Base-by-base conservation (phyloP, 2,797 vertebrate species). In the Crypturellus tataupa region DNA sequence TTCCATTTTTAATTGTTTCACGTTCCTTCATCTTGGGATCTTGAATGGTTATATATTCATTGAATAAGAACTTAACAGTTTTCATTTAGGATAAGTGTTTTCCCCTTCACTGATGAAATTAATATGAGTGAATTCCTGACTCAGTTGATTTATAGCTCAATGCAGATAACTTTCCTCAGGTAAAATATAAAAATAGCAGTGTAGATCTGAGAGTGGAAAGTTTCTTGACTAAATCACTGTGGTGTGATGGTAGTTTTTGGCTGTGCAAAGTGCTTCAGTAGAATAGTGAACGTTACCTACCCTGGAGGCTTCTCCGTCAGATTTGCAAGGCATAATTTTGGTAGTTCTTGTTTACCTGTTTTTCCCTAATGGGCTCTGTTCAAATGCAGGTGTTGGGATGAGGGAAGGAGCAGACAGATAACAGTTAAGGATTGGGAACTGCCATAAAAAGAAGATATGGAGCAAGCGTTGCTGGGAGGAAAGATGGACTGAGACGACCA, bases 1-100 rank as follows among this genome's bases (percentile, higher is more conserved):
- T 93, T 89, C 89, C 87, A 42, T 80, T 93, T 95, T 95, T 80
- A 95, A 96, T 92, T 92, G 67, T 85, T 93, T 94, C 92, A 63
- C 90, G 87, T 95, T 94, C 94, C 84, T 97, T 94, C 76, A 70
- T 96, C 69, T 92, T 64, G 42, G 67, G 46, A 67, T 95, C 59
- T 67, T 67, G 92, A 63, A 59, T 80, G 75, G 79, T 55, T 89
- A 80, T 69, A 18, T 37, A 39, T 20, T 29, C 42, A 33, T 82
- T 72, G 67, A 85, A 79, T 75, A 49, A 71, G 53, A 93, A 69
- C 80, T 53, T 79, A 16, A 19, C 18, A 68, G 64, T 65, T 94
- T 89, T 91, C 3, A 2, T 85, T 89, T 78, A 77, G 72, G 37
- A 37, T 39, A 58, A 69, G 37, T 89, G 49, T 87, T 89, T 94